phyloP scores from a whole-genome alignment of 2,113 vertebrate genomes.

The Grallaria varia region DNA sequence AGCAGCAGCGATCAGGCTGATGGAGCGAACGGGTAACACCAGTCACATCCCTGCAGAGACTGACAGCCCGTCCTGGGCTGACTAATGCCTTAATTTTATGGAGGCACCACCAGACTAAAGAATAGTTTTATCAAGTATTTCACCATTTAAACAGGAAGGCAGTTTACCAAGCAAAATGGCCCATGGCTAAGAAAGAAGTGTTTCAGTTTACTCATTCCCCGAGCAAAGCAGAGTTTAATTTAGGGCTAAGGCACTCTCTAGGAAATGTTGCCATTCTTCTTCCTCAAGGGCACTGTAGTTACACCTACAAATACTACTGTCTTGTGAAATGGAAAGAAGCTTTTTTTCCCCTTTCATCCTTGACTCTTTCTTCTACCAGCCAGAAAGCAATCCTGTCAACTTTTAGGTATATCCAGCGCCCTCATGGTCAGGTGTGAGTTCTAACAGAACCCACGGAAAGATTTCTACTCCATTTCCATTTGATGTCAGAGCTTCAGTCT shows the following conservation, averaged over 20 bases:
- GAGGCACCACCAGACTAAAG: background rate
- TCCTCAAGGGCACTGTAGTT: constrained; percentile 41
- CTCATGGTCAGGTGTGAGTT: background rate
- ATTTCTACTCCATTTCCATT: background rate
- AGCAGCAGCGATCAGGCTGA: background rate
- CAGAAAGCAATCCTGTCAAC: background rate
- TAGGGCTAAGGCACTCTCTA: background rate
- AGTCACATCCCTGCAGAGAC: background rate
- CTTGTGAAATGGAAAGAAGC: constrained; percentile 30
- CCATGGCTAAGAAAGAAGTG: constrained; percentile 1
- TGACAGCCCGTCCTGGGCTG: background rate
- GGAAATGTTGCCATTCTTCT: constrained; percentile 39
- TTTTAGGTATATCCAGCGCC: background rate
- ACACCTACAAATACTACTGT: constrained; percentile 7
- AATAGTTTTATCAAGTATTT: constrained; percentile 14
- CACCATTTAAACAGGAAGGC: constrained; percentile 29
- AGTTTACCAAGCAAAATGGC: constrained; percentile 43
- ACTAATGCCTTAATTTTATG: constrained; percentile 38
- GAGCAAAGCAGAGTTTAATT: background rate
- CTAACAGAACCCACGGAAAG: background rate
- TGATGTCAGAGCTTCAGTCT: background rate
- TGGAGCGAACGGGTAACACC: background rate
- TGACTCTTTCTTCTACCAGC: background rate
- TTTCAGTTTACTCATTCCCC: constrained; percentile 16
- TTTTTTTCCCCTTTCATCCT: background rate